phyloP scores from a whole-genome alignment of 2,113 vertebrate genomes.

The Narcine bancroftii region DNA sequence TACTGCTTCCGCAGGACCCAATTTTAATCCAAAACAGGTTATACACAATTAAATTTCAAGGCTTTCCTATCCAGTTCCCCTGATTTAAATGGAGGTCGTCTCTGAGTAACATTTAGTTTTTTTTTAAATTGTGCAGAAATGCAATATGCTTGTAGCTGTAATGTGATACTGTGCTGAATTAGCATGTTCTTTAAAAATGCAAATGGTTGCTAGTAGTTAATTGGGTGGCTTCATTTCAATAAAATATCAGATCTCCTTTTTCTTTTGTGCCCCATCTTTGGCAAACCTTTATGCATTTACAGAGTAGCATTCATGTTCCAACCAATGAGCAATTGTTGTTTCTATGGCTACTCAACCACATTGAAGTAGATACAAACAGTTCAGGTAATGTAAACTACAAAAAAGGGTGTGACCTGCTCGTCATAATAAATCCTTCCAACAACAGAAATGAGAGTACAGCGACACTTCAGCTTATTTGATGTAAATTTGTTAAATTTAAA shows the following conservation, averaged over 20 bases:
- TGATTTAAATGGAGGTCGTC: background rate
- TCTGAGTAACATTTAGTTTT: background rate
- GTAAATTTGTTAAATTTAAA: background rate
- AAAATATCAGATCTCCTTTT: background rate
- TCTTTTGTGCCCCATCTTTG: background rate
- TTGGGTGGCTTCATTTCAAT: background rate
- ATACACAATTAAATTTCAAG: background rate
- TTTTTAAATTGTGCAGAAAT: background rate
- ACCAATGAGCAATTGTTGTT: slow-evolving; percentile 15
- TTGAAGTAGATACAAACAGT: slow-evolving; percentile 30
- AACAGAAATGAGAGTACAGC: background rate
- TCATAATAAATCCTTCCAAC: slow-evolving; percentile 19
- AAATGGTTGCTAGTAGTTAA: background rate
- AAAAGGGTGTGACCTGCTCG: slow-evolving; percentile 21
- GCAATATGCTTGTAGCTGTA: background rate
- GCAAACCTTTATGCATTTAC: background rate
- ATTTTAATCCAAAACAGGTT: background rate
- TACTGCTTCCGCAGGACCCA: too few relatives aligned
- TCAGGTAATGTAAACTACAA: slow-evolving; percentile 12
- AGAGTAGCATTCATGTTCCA: background rate
- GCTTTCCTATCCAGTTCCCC: background rate
- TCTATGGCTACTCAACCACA: slow-evolving; percentile 25
- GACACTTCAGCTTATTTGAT: background rate
- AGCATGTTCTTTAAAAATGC: background rate
- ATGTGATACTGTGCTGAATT: background rate